These are phyloP conservation scores for Harpalus rubripes DNA, from an alignment of 2,888 invertebrate species.

Conservation along the genomic window DNA sequence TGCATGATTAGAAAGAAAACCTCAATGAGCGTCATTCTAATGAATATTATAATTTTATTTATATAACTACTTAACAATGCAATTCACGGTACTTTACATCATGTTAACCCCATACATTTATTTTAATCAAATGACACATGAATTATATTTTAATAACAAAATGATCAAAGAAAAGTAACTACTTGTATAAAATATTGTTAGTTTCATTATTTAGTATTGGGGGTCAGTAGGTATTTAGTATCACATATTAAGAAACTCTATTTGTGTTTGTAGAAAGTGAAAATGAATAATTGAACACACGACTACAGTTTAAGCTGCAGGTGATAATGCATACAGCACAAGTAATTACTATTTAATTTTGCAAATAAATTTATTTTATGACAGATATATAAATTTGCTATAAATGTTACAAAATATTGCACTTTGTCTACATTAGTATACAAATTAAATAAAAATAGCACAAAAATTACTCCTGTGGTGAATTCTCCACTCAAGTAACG, in stretches of 20 bases:
- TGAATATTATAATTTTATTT: slow-evolving; percentile 7
- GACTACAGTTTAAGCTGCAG: slow-evolving; percentile 36
- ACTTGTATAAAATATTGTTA: no score
- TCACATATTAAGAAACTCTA: slow-evolving; percentile 70
- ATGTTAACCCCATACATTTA: no score
- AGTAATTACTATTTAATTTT: not conserved
- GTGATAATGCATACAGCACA: no score
- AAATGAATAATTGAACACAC: slow-evolving; percentile 72
- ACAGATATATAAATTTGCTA: not conserved
- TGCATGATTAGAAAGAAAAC: not conserved
- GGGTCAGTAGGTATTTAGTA: slow-evolving; percentile 69
- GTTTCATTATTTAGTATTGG: not conserved
- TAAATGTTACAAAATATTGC: not conserved
- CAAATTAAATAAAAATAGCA: no score
- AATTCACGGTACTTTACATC: no score
- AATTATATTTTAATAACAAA: no score
- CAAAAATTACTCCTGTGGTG: no score
- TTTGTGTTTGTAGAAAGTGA: slow-evolving; percentile 71
- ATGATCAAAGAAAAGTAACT: no score
- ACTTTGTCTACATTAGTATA: not conserved
- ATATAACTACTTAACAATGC: not conserved
- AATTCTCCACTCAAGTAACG: no score
- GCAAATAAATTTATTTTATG: not conserved
- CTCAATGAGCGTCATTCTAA: slow-evolving; percentile 10
- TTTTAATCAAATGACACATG: no score